Percentiles rank a stretch among this genome's conserved stretches.
phyloP scores from a whole-genome alignment of 2,888 invertebrate genomes.

The Aromia moschata region DNA sequence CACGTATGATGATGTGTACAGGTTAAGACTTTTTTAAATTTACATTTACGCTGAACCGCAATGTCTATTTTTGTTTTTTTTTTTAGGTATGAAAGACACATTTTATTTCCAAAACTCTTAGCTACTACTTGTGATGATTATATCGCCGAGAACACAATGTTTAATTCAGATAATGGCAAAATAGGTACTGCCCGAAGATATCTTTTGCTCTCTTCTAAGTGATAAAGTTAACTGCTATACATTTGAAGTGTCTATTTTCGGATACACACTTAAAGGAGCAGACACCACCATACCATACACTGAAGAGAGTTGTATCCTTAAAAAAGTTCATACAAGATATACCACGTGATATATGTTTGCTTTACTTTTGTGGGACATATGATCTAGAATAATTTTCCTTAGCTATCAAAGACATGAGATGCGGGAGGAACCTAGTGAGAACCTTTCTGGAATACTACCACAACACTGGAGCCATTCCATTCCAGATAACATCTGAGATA shows the following conservation, averaged over 20 bases:
- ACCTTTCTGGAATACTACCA: constrained; percentile 85
- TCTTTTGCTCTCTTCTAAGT: constrained; percentile 77
- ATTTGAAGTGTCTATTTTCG: constrained; percentile 89
- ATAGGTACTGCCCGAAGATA: constrained; percentile 88
- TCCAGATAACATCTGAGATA: constrained; percentile 62
- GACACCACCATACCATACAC: constrained; percentile 85
- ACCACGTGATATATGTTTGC: no score
- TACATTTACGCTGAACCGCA: no score
- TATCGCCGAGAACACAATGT: constrained; percentile 84
- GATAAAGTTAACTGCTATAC: constrained; percentile 89
- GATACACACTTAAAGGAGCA: constrained; percentile 78
- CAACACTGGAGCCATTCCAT: constrained; percentile 74
- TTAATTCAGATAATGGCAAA: constrained; percentile 88
- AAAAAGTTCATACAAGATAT: no score
- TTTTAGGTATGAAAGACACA: constrained; percentile 89
- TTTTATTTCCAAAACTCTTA: constrained; percentile 92
- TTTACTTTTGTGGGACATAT: no score
- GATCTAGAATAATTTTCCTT: constrained; percentile 35
- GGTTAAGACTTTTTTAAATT: constrained; percentile 63
- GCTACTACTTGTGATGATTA: constrained; percentile 91
- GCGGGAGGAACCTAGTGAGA: constrained; percentile 79
- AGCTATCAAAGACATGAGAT: constrained; percentile 72
- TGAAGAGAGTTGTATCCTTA: constrained; percentile 95
- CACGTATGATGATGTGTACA: constrained; percentile 90
- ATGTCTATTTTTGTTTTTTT: constrained; percentile 1